phyloP scores from a whole-genome alignment of 2,113 vertebrate species.

The Nyctibius bracteatus region DNA sequence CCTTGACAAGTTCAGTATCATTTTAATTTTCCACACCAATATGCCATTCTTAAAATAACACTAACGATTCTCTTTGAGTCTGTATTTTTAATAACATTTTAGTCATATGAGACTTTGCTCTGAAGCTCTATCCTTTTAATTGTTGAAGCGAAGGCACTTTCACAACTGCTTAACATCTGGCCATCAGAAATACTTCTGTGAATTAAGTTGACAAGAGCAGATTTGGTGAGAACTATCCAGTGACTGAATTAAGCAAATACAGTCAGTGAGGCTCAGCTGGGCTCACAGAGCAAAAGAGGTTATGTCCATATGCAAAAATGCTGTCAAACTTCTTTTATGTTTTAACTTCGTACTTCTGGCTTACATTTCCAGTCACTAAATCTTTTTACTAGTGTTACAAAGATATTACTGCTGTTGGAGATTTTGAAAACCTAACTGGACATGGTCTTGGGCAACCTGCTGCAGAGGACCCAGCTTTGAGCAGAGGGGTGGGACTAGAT shows the following conservation, averaged over 20 bases:
- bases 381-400: not conserved
- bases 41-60: not conserved
- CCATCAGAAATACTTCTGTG: not conserved
- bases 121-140: not conserved
- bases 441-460: not conserved
- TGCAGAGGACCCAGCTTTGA: not conserved
- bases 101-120: not conserved
- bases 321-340: not conserved
- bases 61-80: not conserved
- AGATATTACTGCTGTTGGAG: not conserved
- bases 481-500: not conserved
- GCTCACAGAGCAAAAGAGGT: not conserved
- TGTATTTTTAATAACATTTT: not conserved
- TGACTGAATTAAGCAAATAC: not conserved
- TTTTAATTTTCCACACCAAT: not conserved
- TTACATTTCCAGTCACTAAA: not conserved
- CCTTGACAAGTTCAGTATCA: not conserved
- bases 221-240: not conserved
- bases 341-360: not conserved
- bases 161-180: not conserved
- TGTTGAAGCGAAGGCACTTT: not conserved
- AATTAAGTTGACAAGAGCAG: not conserved
- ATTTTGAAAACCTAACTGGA: not conserved
- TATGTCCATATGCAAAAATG: not conserved
- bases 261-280: not conserved